phyloP scores from a whole-genome alignment of 2,113 vertebrate genomes.

The Sisor rabdophorus region DNA sequence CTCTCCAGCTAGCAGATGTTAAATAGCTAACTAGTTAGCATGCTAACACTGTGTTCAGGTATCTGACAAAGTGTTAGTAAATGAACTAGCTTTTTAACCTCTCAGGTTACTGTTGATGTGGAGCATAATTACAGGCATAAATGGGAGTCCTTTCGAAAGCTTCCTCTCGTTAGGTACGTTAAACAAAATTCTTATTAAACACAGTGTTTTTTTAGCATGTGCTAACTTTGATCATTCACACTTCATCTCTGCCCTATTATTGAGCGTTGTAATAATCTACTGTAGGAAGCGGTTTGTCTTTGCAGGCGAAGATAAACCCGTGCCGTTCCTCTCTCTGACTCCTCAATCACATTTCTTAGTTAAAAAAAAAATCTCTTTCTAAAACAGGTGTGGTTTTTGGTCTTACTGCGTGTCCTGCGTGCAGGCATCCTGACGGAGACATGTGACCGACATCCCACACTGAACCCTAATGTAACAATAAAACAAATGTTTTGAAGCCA shows the following conservation, averaged over 20 bases:
- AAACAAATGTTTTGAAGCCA: not conserved
- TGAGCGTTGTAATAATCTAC: not conserved
- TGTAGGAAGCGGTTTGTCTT: not conserved
- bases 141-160: not conserved
- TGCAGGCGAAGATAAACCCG: conserved; percentile 27
- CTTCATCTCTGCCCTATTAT: not conserved
- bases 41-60: not conserved
- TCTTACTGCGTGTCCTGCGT: conserved; percentile 40
- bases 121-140: not conserved
- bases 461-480: not conserved
- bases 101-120: not conserved
- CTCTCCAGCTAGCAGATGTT: not conserved
- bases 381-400: conserved; percentile 34
- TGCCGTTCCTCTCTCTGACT: not conserved
- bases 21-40: not conserved
- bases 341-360: not conserved
- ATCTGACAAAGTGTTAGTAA: not conserved
- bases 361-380: conserved; percentile 16
- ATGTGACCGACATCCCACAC: conserved; percentile 19
- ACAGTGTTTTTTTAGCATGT: not conserved
- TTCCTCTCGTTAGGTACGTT: not conserved
- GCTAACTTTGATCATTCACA: not conserved
- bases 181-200: not conserved
- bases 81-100: not conserved
- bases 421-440: conserved; percentile 33